Evolutionary conservation across 2,797 vertebrate species (phyloP), one percentile per base, ranked within the genome.

Genomic region (Dermochelys coriacea): DNA sequence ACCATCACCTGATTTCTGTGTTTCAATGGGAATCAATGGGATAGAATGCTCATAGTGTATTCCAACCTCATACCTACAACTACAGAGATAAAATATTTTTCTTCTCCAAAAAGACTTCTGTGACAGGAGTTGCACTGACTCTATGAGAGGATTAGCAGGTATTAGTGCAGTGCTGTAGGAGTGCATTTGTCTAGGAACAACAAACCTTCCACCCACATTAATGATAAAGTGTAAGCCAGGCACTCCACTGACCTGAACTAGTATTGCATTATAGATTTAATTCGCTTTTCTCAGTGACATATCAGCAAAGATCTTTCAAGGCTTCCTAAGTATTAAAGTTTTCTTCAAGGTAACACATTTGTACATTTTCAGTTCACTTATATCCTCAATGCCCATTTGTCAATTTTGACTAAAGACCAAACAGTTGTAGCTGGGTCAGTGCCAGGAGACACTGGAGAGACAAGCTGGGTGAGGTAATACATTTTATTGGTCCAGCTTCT

Each of bases 201-300:
- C 4, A 78, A 2, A 31, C 25, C 57, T 86, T 88, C 68, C 74
- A 74, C 41, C 34, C 29, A 55, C 4, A n/a, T 89, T 92, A 92
- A 2, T 82, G 88, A 92, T 57, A 85, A 94, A 75, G 45, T n/a
- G 52, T 34, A 51, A 12, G 59, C 47, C 82, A 90, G 47, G 5
- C 0, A 0, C 75, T 89, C 11, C 47, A 85, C 10, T 77, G 84
- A 87, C 16, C 37, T 2, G 1, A 91, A 93, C 12, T 29, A 85
- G 50, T 3, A 88, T 88, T 82, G 88, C 16, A 77, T 45, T 83
- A 82, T 2, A 75, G 31, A 86, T 93, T 89, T 84, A 57, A 87
- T 90, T 96, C 83, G 85, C 34, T 91, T 96, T 95, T 88, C 41
- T 21, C 75, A 91, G 82, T 50, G 11, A 87, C 10, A 31, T 15